These are phyloP conservation scores for Callosobruchus maculatus DNA, from an alignment of 2,888 invertebrate genomes.

Conservation along the genomic window DNA sequence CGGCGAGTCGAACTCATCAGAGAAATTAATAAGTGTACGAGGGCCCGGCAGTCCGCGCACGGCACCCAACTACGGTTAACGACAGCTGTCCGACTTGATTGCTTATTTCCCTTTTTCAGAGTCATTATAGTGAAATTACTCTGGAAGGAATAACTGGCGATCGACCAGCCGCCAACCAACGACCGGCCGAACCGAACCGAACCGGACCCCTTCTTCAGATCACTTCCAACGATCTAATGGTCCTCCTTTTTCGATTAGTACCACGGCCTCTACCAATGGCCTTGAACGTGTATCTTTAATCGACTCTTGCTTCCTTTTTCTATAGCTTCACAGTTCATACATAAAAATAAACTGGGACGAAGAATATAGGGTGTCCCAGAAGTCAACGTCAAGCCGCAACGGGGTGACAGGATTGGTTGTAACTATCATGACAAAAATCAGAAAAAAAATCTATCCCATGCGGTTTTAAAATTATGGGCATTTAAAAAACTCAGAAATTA, in stretches of 20 bases:
- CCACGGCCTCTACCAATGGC: background rate
- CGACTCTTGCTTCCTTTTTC: background rate
- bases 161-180: background rate
- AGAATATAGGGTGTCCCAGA: no score
- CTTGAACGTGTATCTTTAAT: background rate
- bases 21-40: background rate
- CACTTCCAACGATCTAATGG: background rate
- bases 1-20: background rate
- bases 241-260: background rate
- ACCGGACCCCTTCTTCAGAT: background rate
- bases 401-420: no score
- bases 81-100: conserved; percentile 34
- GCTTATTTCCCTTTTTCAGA: conserved; percentile 32
- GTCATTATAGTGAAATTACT: conserved; percentile 35
- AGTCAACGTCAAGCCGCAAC: no score
- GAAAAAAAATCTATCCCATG: no score
- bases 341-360: no score
- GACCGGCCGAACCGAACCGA: background rate
- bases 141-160: conserved; percentile 16
- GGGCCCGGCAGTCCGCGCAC: background rate
- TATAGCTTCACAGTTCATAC: background rate
- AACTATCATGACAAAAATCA: no score
- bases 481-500: no score
- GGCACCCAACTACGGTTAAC: conserved; percentile 18
- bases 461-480: no score